Percentiles rank a stretch among this genome's conserved stretches.
These are phyloP conservation scores for Galaxias olidus DNA, from an alignment of 2,797 vertebrate species.

Conservation along the genomic window DNA sequence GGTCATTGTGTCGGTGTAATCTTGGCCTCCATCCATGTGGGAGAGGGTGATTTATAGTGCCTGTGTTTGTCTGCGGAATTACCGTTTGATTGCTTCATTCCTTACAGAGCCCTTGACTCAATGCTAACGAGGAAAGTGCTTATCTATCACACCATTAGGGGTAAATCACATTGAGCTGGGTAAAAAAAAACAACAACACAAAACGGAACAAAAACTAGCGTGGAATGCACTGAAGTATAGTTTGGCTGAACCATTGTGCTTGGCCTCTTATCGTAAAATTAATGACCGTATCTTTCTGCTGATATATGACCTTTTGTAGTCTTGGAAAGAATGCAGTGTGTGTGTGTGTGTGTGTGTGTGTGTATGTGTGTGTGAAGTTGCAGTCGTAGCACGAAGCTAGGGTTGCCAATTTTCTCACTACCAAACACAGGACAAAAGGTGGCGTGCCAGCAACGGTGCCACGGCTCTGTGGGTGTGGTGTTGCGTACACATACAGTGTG, in stretches of 20 bases:
- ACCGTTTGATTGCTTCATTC: slow-evolving; percentile 74
- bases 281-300: neutral
- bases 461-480: no score
- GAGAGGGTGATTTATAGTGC: slow-evolving; percentile 62
- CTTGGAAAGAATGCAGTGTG: neutral
- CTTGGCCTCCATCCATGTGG: slow-evolving; percentile 1
- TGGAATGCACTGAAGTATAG: no score
- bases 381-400: neutral
- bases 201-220: no score
- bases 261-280: slow-evolving; percentile 12
- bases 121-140: slow-evolving; percentile 74
- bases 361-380: neutral
- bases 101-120: slow-evolving; percentile 66
- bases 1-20: slow-evolving; percentile 26
- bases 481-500: no score
- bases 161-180: slow-evolving; percentile 65
- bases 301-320: neutral
- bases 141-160: slow-evolving; percentile 69
- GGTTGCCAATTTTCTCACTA: no score
- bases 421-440: no score
- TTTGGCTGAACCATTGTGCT: slow-evolving; percentile 32
- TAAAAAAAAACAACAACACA: slow-evolving; percentile 47
- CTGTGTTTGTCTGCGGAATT: slow-evolving; percentile 70
- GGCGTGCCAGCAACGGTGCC: no score
- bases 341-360: neutral